A percentile compares a stretch with the other conserved stretches of the same genome.
phyloP scores from a whole-genome alignment of 2,888 invertebrate species.

The Strigamia transsilvanica region DNA sequence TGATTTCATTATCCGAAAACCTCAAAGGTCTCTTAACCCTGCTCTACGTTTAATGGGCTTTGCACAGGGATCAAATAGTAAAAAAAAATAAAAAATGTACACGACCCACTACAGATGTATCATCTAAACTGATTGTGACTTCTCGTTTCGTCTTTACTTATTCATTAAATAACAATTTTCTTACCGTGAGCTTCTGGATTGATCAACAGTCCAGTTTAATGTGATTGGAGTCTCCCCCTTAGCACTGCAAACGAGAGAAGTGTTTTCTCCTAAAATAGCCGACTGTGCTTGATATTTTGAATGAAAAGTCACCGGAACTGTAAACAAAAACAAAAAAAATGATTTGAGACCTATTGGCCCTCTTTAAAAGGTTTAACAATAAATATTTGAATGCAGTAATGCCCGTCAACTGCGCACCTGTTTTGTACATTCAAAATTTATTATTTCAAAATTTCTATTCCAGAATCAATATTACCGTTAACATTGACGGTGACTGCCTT shows the following conservation, averaged over 20 bases:
- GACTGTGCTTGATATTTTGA: constrained; percentile 52
- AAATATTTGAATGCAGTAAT: too few relatives aligned
- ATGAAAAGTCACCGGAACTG: constrained; percentile 52
- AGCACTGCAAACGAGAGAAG: constrained; percentile 51
- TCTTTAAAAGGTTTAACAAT: too few relatives aligned
- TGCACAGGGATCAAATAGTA: constrained; percentile 17
- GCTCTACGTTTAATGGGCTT: constrained; percentile 47
- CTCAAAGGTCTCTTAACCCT: constrained; percentile 49
- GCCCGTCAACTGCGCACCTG: neutral
- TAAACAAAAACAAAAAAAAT: constrained; percentile 20
- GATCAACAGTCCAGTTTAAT: constrained; percentile 53
- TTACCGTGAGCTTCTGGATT: constrained; percentile 51
- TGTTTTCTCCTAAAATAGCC: constrained; percentile 51
- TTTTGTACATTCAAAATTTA: constrained; percentile 10
- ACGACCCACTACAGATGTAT: neutral
- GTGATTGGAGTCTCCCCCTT: constrained; percentile 51
- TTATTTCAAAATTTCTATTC: neutral
- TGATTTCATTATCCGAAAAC: constrained; percentile 49
- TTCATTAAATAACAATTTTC: constrained; percentile 24
- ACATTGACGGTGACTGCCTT: constrained; percentile 64
- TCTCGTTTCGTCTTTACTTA: neutral
- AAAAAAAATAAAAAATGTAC: neutral
- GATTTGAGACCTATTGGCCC: neutral
- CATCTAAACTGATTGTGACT: constrained; percentile 23
- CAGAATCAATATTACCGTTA: constrained; percentile 61